Base-by-base conservation (phyloP, 2,113 vertebrate genomes). In the Struthidea cinerea region DNA sequence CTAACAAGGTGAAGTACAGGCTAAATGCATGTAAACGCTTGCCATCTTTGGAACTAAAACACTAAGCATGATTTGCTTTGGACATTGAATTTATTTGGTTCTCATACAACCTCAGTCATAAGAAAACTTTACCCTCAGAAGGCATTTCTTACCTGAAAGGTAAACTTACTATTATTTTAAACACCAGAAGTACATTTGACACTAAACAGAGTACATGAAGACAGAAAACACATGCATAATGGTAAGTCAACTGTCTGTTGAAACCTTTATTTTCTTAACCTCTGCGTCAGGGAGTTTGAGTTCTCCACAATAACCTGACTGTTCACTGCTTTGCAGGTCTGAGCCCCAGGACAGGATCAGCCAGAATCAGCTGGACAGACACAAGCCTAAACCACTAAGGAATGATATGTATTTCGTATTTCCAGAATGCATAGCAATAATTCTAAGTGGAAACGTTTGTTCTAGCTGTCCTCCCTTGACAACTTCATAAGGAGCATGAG, bases 21-120 rank as follows among this genome's bases (percentile, higher is more conserved):
- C 30, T 79, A 78, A 77, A 61, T 37, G 5, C 28, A 57, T 0
- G 0, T 11, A 82, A 30, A 71, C 0, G 0, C 71, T 84, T 78
- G 17, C 23, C 61, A 60, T 60, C 52, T 88, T 71, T 75, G 41
- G 32, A 78, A 87, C 22, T 49, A 37, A 70, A 83, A 44, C 22
- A 35, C 4, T 35, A 32, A 78, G 6, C 23, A 13, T 19, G 1
- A 35, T 75, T 85, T 90, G 16, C 41, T 90, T 81, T 35, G 69
- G 60, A 84, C 20, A 53, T 13, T 37, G 12, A 63, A 71, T 55
- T 89, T 61, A 65, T 35, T 56, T 79, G 20, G 17, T 53, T 84
- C 35, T 46, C 23, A 15, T n/a, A 41, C 16, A 70, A 67, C 7
- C 5, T 57, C 55, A 65, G 33, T 56, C 33, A 39, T 19, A 87